Evolutionary conservation across 2,888 invertebrate species (phyloP).

Genomic region (Halocaridina rubra): DNA sequence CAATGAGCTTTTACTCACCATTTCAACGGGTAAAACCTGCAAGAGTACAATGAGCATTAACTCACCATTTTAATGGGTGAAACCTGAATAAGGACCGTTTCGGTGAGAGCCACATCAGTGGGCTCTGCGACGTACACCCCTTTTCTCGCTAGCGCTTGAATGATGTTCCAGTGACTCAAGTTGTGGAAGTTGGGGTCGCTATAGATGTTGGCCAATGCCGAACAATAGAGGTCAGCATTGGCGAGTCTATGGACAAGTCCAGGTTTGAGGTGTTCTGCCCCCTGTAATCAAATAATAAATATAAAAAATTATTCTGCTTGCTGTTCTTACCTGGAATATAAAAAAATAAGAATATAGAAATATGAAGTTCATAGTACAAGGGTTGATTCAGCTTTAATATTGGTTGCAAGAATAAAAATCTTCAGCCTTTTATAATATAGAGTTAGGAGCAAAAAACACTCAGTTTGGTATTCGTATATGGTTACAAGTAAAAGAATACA

Average conservation of each 20-base stretch:
- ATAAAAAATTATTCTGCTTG: too few relatives aligned
- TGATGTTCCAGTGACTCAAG: constrained; percentile 93
- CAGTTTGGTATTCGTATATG: too few relatives aligned
- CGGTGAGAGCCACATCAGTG: constrained; percentile 89
- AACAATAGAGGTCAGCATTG: constrained; percentile 93
- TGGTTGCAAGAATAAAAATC: too few relatives aligned
- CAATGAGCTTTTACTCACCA: too few relatives aligned
- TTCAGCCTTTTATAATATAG: too few relatives aligned
- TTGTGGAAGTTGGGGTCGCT: constrained; percentile 96
- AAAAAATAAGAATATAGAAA: too few relatives aligned
- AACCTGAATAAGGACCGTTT: constrained; percentile 94
- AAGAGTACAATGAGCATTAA: constrained; percentile 40
- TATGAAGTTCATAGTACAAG: too few relatives aligned
- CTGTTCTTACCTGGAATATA: too few relatives aligned
- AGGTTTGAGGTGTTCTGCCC: constrained; percentile 93
- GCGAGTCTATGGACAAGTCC: constrained; percentile 90
- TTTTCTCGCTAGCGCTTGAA: constrained; percentile 91
- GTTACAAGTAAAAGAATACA: too few relatives aligned
- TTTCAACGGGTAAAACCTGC: too few relatives aligned
- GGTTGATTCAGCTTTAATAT: too few relatives aligned
- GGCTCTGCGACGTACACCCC: constrained; percentile 88
- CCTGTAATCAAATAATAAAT: constrained; percentile 74
- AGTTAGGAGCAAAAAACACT: too few relatives aligned
- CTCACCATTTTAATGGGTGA: constrained; percentile 93
- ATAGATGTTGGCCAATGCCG: constrained; percentile 93